Conservation (phyloP, 2,797 vertebrate species). For the Chrosomus eos region DNA sequence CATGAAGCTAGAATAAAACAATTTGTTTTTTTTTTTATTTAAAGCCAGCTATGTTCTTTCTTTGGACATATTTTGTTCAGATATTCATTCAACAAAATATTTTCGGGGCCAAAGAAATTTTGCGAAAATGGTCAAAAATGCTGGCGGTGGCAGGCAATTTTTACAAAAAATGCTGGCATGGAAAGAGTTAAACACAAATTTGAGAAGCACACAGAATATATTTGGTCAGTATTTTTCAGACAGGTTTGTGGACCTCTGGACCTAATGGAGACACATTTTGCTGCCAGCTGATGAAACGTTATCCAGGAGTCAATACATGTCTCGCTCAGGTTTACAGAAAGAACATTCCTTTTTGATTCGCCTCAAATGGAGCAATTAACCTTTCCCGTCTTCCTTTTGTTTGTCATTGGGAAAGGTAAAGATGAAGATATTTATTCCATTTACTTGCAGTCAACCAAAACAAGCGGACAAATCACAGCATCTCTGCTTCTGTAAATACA, state of each 20-base stretch:
- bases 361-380: slow-evolving; percentile 82
- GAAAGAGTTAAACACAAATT: neutral
- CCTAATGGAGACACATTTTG: slow-evolving; percentile 53
- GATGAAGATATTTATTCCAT: slow-evolving; percentile 86
- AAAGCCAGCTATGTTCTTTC: too few species aligned
- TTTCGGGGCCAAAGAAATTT: too few species aligned
- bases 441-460: slow-evolving; percentile 82
- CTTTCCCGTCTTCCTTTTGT: slow-evolving; percentile 81
- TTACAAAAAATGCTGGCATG: too few species aligned
- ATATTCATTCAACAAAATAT: too few species aligned
- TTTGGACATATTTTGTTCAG: too few species aligned
- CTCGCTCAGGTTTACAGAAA: slow-evolving; percentile 68
- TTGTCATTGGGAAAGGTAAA: slow-evolving; percentile 82
- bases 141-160: too few species aligned
- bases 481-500: slow-evolving; percentile 72
- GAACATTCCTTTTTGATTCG: slow-evolving; percentile 75
- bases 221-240: slow-evolving; percentile 21
- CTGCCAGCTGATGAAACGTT: slow-evolving; percentile 45
- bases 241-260: slow-evolving; percentile 35
- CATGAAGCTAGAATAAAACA: too few species aligned
- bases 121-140: too few species aligned
- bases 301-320: slow-evolving; percentile 54
- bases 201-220: neutral
- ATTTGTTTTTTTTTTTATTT: too few species aligned
- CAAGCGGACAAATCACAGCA: slow-evolving; percentile 81